Base-by-base conservation (phyloP, 2,797 vertebrate species). In the Macropodus opercularis region DNA sequence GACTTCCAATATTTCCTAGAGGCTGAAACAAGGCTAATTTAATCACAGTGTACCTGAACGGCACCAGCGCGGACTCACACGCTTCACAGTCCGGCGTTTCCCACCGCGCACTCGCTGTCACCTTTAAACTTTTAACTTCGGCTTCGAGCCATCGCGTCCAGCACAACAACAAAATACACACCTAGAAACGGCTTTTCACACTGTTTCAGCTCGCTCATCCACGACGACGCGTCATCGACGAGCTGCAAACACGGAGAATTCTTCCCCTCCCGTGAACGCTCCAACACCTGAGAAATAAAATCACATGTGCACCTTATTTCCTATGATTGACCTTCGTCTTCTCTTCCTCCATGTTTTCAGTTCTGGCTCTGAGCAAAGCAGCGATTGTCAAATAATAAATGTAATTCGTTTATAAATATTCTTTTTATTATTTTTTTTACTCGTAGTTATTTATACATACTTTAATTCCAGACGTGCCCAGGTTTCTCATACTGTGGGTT, bases 271-370 rank as follows among this genome's bases (percentile, higher is more conserved):
- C 27, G 50, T 68, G 59, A 56, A 68, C 61, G 49, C 59, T 8
- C 40, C 35, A 55, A 14, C 57, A 19, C 50, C 5, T 41, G 8
- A 4, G 19, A 23, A 4, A 24, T 44, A 31, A n/a, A 27, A 19
- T 72, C 81, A 73, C 82, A 86, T 67, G 80, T 90, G 88, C 75
- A 75, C 54, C 68, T 77, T 56, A 34, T 87, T 83, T 82, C 71
- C 71, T 59, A 74, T 81, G 79, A 87, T 81, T 88, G 76, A 73
- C 69, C 66, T 63, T 35, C 43, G 64, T 63, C 54, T 35, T 34
- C 29, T 59, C 42, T 62, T 51, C 36, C 49, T 73, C 54, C 75
- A 74, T 36, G 52, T 50, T 46, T 63, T 29, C 42, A 34, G 32
- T 8, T 4, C 10, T 29, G 36, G 19, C 8, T 47, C 18, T n/a